Evolutionary conservation across 2,113 vertebrate genomes (phyloP).

Genomic region (Acanthochromis polyacanthus): DNA sequence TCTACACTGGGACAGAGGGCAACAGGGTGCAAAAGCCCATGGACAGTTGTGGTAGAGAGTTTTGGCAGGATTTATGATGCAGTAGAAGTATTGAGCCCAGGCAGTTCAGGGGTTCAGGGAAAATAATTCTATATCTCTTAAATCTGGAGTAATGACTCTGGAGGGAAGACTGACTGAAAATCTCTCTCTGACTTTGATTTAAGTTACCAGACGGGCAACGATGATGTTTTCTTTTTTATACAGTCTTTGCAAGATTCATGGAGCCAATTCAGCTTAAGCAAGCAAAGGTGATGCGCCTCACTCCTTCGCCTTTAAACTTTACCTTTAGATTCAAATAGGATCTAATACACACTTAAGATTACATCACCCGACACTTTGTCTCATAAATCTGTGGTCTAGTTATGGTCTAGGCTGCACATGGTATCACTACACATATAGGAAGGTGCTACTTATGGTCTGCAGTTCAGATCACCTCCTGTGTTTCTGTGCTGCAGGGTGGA

Average conservation of each 20-base stretch:
- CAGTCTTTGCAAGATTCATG: neutral
- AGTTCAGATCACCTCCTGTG: slow-evolving; percentile 88
- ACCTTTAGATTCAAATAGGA: neutral
- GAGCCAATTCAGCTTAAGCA: slow-evolving; percentile 15
- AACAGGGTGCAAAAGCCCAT: slow-evolving; percentile 1
- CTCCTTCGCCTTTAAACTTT: neutral
- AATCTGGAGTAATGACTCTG: slow-evolving; percentile 31
- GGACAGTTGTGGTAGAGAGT: slow-evolving; percentile 27
- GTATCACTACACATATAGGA: neutral
- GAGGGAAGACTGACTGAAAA: slow-evolving; percentile 18
- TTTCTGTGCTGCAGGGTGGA: slow-evolving; percentile 83
- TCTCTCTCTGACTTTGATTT: slow-evolving; percentile 33
- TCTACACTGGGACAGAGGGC: slow-evolving; percentile 26
- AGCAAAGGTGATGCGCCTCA: neutral
- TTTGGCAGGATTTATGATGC: slow-evolving; percentile 61
- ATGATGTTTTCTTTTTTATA: slow-evolving; percentile 30
- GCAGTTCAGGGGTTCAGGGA: slow-evolving; percentile 41
- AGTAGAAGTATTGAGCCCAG: slow-evolving; percentile 4
- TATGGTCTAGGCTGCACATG: neutral
- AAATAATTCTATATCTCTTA: slow-evolving; percentile 47
- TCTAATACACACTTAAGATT: neutral
- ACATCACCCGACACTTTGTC: no score
- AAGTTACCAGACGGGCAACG: slow-evolving; percentile 36
- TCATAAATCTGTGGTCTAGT: neutral
- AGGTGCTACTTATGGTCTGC: neutral